Evolutionary conservation across 1,140 invertebrate genomes (phyloP).

Genomic region (Eumaeus atala): DNA sequence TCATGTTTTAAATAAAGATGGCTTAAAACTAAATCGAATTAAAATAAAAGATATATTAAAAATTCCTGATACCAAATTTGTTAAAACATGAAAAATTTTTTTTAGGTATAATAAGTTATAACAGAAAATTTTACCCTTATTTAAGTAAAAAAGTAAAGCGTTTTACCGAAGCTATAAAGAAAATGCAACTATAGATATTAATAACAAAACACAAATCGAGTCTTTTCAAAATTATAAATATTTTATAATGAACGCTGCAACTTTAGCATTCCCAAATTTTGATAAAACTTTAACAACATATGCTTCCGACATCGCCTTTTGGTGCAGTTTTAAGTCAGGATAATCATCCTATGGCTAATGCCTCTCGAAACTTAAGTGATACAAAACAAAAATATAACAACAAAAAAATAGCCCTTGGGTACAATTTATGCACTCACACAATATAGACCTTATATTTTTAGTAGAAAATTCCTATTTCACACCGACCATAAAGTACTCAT

Average conservation of each 20-base stretch:
- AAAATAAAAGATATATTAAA: conserved; percentile 51
- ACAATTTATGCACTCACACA: conserved; percentile 66
- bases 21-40: conserved; percentile 53
- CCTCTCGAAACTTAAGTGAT: conserved; percentile 40
- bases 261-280: conserved; percentile 37
- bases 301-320: conserved; percentile 31
- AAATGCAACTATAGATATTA: conserved; percentile 31
- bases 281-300: conserved; percentile 40
- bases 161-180: conserved; percentile 42
- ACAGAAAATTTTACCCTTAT: background rate
- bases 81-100: conserved; percentile 40
- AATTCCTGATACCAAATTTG: conserved; percentile 54
- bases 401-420: conserved; percentile 43
- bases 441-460: conserved; percentile 32
- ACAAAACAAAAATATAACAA: conserved; percentile 49
- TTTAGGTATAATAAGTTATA: background rate
- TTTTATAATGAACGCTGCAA: conserved; percentile 24
- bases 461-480: too few relatives aligned
- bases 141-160: conserved; percentile 3
- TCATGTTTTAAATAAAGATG: conserved; percentile 50
- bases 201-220: conserved; percentile 25
- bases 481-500: too few relatives aligned
- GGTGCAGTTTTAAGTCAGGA: conserved; percentile 27
- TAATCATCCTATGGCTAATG: conserved; percentile 48
- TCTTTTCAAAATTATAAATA: conserved; percentile 32